Evolutionary conservation across 2,888 invertebrate genomes (phyloP), one percentile per base, ranked within the genome.

Genomic region (Leptopilina myrica): DNA sequence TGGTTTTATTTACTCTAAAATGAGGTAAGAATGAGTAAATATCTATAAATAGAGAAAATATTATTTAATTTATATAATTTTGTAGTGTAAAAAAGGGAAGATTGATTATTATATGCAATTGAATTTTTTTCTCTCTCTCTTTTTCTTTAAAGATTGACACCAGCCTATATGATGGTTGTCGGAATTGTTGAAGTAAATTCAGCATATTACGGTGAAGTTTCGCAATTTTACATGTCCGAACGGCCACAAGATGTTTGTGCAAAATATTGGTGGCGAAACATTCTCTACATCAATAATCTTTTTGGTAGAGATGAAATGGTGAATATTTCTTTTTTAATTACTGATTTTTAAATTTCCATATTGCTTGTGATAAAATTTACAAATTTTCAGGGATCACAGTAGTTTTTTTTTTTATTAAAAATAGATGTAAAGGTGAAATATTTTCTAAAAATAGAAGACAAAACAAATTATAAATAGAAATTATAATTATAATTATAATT

Each of bases 211-310:
- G 88, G 87, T 2, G 86, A 91, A 76, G 88, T 88, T 0, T 92
- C 93, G 6, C 87, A 90, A 20, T 91, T 92, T 81, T 85, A 90
- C 79, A 87, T 90, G 73, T 84, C 83, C 12, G 93, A 93, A 84
- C 85, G 87, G 20, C 87, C 91, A 8, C 91, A 92, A 33, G 88
- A 89, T 0, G 81, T 87, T n/a, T 93, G 93, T 83, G 86, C 90
- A 2, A 92, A 92, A 81, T 93, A 92, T 83, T 93, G 93, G 93
- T 93, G 93, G 93, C 89, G 93, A 82, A 93, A 93, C 86, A 66
- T 93, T 5, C 85, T 93, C 2, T 93, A 93, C 84, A 92, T 93
- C 65, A 92, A 93, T 85, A 93, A 93, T 87, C 87, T 93, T 2
- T 93, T 88, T 81, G 88, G 89, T 5, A 89, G 92, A 78, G 88